Evolutionary conservation across 2,888 invertebrate genomes (phyloP), one percentile per base, ranked within the genome.

Genomic region (Alsophila aescularia): DNA sequence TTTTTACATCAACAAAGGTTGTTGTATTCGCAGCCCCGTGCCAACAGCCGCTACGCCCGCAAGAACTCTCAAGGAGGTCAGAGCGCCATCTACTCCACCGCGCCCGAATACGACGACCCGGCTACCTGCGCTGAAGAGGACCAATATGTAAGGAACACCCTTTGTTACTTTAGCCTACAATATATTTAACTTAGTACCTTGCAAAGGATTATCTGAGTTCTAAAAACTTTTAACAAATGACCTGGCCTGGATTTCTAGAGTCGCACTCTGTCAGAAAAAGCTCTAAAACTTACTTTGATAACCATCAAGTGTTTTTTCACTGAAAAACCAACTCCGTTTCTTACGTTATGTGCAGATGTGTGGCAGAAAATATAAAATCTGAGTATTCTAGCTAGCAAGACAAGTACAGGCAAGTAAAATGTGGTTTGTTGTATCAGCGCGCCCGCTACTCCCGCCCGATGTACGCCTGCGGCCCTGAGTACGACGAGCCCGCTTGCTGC

Each of bases 401-500:
- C 18, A 2, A 5, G 18, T 24, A 24, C 7, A 7, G 5, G 7
- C 12, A 21, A 0, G 21, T 13, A 1, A 15, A 24, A 5, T 10
- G 0, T 10, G 0, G 9, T 16, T 15, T 36, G 14, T 40, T 16
- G 27, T 14, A 14, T 2, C 64, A 90, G 90, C 93, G 94, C 60
- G 91, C 93, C 65, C 95, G 96, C 71, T 96, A 96, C 79, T 96
- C 95, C 34, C 95, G 96, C 41, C 94, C 94, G 63, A 91, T 94
- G 83, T 94, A 94, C 79, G 90, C 87, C 4, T 93, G 93, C 64
- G 95, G 96, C 61, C 97, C 97, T 53, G 97, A 97, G 92, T 97
- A 97, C 85, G 98, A 98, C 82, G 97, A 98, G 85, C 98, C 98
- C 31, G 97, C 98, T 6, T 97, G 97, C 84, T 97, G 97, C 85